Conservation (phyloP, 2,113 vertebrate genomes). For the Entelurus aequoreus region DNA sequence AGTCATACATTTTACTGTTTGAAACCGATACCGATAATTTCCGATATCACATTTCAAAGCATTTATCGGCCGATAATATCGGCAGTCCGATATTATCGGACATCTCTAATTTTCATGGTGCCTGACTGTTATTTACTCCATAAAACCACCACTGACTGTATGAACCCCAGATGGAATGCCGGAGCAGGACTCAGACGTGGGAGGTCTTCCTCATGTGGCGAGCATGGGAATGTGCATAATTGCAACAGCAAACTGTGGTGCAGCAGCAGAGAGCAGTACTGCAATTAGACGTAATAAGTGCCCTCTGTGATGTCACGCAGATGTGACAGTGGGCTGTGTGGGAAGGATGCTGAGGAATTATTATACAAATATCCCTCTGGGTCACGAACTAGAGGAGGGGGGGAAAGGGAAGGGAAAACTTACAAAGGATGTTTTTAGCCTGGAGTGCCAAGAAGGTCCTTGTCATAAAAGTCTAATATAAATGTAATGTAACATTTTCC, state of each 20-base stretch:
- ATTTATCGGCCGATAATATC: no score
- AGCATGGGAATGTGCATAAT: conserved; percentile 31
- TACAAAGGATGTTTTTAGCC: no score
- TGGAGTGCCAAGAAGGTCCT: no score
- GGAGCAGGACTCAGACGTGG: not conserved
- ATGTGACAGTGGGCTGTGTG: conserved; percentile 30
- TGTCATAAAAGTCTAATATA: no score
- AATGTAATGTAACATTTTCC: no score
- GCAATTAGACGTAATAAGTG: conserved; percentile 16
- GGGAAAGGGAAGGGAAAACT: not conserved
- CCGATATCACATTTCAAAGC: no score
- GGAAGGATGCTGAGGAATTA: conserved; percentile 13
- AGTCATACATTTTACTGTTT: no score
- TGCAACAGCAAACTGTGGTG: conserved; percentile 35
- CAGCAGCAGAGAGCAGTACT: conserved; percentile 20
- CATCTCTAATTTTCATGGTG: not conserved
- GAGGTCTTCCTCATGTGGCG: conserved; percentile 3
- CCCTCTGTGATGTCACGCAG: conserved; percentile 12
- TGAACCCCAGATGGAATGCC: not conserved
- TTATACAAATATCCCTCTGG: conserved; percentile 2
- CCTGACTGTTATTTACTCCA: not conserved
- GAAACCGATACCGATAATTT: no score
- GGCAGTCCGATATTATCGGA: no score
- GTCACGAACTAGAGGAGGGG: conserved; percentile 2
- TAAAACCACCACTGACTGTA: not conserved